Percentiles rank a stretch among this genome's conserved stretches.
phyloP scores from a whole-genome alignment of 2,113 vertebrate species.

The Saimiri boliviensis region DNA sequence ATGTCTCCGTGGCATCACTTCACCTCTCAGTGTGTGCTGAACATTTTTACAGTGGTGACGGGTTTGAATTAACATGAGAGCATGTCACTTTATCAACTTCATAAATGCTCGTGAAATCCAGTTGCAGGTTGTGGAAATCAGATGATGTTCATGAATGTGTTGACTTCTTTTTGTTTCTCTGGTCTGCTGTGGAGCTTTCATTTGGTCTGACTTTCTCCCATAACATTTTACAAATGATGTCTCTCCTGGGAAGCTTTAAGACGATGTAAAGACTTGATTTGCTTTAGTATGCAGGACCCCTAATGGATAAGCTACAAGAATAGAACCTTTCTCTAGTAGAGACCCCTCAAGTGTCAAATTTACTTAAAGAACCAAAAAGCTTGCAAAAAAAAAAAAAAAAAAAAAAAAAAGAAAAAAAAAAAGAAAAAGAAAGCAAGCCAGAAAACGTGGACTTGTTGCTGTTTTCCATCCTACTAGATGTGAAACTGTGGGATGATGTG shows the following conservation, averaged over 20 bases:
- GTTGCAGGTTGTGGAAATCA: background rate
- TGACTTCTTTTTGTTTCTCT: background rate
- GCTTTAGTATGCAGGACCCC: background rate
- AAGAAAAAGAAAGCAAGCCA: constrained; percentile 96
- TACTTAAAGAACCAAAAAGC: background rate
- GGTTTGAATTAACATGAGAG: background rate
- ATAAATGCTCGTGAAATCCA: background rate
- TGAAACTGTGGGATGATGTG: too few species aligned
- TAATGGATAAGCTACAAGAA: background rate
- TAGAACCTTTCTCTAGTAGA: background rate
- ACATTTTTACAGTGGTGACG: too few species aligned
- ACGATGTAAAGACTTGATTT: background rate
- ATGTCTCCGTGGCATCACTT: background rate
- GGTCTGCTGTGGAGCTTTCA: background rate
- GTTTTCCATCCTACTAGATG: too few species aligned
- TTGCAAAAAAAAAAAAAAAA: too few species aligned
- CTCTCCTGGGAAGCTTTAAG: background rate
- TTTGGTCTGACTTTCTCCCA: background rate
- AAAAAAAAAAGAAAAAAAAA: too few species aligned
- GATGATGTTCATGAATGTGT: background rate
- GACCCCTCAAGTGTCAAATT: background rate
- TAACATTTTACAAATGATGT: background rate
- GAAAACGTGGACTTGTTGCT: constrained; percentile 76
- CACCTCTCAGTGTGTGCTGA: too few species aligned
- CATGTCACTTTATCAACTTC: background rate